Percentiles rank a stretch among this genome's conserved stretches.
Conservation (phyloP, 1,140 invertebrate genomes). For the Aculops lycopersici region DNA sequence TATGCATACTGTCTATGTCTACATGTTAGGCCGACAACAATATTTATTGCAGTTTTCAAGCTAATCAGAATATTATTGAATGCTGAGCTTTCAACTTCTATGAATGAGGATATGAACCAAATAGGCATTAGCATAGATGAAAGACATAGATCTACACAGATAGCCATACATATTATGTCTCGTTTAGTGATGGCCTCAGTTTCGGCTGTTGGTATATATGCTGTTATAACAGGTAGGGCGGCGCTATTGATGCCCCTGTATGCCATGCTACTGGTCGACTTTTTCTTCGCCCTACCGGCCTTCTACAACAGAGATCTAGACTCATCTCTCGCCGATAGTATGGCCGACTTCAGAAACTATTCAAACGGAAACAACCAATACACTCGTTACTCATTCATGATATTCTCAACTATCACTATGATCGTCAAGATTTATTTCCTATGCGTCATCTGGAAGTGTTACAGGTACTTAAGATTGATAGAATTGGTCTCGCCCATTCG, state of each 20-base stretch:
- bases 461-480: constrained; percentile 8
- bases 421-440: constrained; percentile 8
- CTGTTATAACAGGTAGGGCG: constrained; percentile 16
- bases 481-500: constrained; percentile 5
- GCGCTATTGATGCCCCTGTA: constrained; percentile 53
- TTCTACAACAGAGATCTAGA: background rate
- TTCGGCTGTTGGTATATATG: constrained; percentile 8
- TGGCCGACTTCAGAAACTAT: background rate
- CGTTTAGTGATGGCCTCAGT: constrained; percentile 5
- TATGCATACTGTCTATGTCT: constrained; percentile 9
- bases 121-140: background rate
- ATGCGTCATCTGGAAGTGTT: constrained; percentile 9
- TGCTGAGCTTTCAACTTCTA: background rate
- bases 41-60: constrained; percentile 7
- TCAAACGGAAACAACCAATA: background rate
- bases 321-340: background rate
- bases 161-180: background rate
- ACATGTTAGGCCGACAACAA: constrained; percentile 7
- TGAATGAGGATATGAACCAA: background rate
- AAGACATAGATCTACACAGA: background rate
- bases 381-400: constrained; percentile 1
- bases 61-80: constrained; percentile 3
- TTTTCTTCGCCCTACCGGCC: constrained; percentile 29
- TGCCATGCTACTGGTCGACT: constrained; percentile 54
- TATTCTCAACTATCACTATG: constrained; percentile 3